Conservation (phyloP, 64 coral and sea anemone genomes). For the Porites australiensis region DNA sequence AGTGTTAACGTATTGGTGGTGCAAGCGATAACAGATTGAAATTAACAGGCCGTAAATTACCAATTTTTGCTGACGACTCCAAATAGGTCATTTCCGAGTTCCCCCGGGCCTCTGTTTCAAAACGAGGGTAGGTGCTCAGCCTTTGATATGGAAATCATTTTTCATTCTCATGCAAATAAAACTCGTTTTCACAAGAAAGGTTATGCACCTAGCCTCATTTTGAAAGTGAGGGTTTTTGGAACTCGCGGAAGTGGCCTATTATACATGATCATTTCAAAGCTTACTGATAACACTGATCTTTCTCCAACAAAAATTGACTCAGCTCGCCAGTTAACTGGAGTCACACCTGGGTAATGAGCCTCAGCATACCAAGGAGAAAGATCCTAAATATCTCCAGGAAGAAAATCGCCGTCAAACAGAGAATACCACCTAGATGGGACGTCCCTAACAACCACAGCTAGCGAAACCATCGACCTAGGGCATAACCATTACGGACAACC, state of each 20-base stretch:
- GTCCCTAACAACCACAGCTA: constrained; percentile 36
- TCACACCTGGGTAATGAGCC: constrained; percentile 51
- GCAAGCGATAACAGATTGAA: neutral
- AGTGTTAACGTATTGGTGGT: constrained; percentile 25
- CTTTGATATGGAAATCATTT: too few species aligned
- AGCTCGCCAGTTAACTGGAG: constrained; percentile 42
- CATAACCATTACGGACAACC: constrained; percentile 32
- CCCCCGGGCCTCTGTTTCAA: too few species aligned
- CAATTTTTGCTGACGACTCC: constrained; percentile 38
- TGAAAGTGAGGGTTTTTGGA: too few species aligned
- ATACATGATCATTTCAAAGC: neutral
- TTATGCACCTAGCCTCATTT: too few species aligned
- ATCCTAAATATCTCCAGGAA: too few species aligned
- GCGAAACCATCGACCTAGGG: constrained; percentile 43
- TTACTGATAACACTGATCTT: constrained; percentile 10
- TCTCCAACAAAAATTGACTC: constrained; percentile 36
- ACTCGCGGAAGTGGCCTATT: neutral
- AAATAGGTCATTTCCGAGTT: neutral
- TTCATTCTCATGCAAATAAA: too few species aligned
- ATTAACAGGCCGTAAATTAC: neutral
- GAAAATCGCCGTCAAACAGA: too few species aligned
- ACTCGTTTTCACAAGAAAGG: too few species aligned
- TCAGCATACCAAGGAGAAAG: constrained; percentile 36
- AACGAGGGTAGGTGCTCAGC: too few species aligned
- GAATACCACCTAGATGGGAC: too few species aligned